These are phyloP conservation scores for Andricus grossulariae DNA, from an alignment of 1,140 invertebrate genomes.

Conservation along the genomic window DNA sequence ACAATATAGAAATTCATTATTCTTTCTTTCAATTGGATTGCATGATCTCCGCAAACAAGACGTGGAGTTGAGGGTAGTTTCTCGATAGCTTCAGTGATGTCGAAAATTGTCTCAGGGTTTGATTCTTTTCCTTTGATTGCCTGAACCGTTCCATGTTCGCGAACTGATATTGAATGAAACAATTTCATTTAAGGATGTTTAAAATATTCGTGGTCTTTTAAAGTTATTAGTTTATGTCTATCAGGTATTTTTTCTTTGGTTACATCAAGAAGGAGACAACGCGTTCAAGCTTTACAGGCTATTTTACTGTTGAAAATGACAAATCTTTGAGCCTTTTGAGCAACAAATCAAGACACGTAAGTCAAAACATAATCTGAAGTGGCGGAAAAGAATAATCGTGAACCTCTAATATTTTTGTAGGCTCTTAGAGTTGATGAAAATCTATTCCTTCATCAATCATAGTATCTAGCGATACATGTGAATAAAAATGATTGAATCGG, in stretches of 20 bases:
- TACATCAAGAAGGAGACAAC: background rate
- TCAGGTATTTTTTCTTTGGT: background rate
- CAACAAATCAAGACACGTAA: background rate
- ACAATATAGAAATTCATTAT: background rate
- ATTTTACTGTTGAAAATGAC: background rate
- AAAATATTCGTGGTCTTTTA: background rate
- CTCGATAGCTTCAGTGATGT: too few species aligned
- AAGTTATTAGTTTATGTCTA: background rate
- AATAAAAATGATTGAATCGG: too few species aligned
- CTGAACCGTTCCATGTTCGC: background rate
- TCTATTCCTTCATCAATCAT: background rate
- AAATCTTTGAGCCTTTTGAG: background rate
- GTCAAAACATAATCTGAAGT: background rate
- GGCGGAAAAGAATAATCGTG: background rate
- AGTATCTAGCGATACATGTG: too few species aligned
- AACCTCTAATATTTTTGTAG: background rate
- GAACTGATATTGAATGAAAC: background rate
- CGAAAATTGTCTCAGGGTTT: too few species aligned
- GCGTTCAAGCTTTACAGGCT: background rate
- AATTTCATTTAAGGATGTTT: background rate
- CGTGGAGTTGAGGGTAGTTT: too few species aligned
- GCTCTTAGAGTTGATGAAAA: background rate
- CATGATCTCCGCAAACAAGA: background rate
- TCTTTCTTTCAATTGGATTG: background rate
- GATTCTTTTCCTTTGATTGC: too few species aligned